Evolutionary conservation across 2,797 vertebrate genomes (phyloP).

Genomic region (Notolepis coatsorum): DNA sequence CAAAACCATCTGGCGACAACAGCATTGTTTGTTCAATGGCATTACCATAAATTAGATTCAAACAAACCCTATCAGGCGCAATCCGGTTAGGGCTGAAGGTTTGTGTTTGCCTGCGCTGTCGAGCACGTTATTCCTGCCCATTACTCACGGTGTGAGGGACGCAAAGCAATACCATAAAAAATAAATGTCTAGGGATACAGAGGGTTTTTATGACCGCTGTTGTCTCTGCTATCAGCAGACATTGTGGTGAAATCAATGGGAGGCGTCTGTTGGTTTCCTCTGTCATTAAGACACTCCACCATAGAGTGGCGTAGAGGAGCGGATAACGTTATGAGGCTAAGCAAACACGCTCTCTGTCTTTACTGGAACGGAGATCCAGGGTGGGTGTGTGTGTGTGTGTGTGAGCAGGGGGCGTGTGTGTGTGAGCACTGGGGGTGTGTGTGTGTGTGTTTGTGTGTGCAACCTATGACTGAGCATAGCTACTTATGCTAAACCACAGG

Average conservation of each 20-base stretch:
- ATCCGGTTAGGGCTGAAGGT: slow-evolving; percentile 30
- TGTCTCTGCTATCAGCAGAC: slow-evolving; percentile 40
- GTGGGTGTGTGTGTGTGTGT: not conserved
- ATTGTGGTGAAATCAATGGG: slow-evolving; percentile 48
- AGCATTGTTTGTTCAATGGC: slow-evolving; percentile 27
- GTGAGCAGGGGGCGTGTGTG: not conserved
- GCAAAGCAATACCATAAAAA: slow-evolving; percentile 32
- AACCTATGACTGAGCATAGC: slow-evolving; percentile 7
- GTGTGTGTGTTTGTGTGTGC: not conserved
- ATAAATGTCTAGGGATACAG: slow-evolving; percentile 31
- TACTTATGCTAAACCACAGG: slow-evolving; percentile 7
- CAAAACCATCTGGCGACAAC: slow-evolving; percentile 23
- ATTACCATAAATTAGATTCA: slow-evolving; percentile 55
- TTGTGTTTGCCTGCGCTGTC: slow-evolving; percentile 35
- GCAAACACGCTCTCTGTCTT: slow-evolving; percentile 44
- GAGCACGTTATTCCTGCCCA: slow-evolving; percentile 12
- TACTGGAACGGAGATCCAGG: slow-evolving; percentile 54
- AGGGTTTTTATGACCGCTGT: slow-evolving; percentile 39
- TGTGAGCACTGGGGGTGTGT: slow-evolving; percentile 19
- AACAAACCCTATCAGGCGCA: slow-evolving; percentile 27
- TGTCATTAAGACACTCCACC: slow-evolving; percentile 32
- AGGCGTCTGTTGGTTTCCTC: slow-evolving; percentile 23
- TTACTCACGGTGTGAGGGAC: not conserved
- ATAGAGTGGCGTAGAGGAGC: not conserved
- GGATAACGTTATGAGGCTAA: slow-evolving; percentile 8